Evolutionary conservation across 2,113 vertebrate genomes (phyloP).

Genomic region (Labeo rohita): DNA sequence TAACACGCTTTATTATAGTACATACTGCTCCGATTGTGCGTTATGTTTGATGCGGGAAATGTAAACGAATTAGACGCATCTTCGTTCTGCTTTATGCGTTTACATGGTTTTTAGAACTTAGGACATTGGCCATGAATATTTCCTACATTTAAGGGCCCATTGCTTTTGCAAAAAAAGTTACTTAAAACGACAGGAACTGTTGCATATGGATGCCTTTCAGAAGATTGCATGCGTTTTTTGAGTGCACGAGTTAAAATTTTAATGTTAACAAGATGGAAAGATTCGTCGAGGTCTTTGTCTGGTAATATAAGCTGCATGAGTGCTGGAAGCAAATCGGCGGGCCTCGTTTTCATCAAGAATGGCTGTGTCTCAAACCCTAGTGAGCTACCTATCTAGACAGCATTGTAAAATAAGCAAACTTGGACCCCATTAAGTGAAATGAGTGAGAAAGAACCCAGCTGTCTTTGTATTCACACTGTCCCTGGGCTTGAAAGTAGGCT

Average conservation of each 20-base stretch:
- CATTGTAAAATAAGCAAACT: neutral
- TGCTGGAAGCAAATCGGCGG: conserved; percentile 2
- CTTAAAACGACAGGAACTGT: conserved; percentile 9
- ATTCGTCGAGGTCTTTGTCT: conserved; percentile 41
- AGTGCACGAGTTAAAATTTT: neutral
- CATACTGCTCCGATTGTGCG: conserved; percentile 26
- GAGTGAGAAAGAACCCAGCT: neutral
- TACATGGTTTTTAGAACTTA: neutral
- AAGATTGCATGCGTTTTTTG: neutral
- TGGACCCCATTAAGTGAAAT: neutral
- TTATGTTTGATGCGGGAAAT: neutral
- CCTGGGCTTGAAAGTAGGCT: neutral
- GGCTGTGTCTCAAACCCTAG: neutral
- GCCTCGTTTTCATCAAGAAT: conserved; percentile 32
- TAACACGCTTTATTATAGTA: conserved; percentile 57
- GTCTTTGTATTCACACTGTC: neutral
- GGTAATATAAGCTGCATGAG: neutral
- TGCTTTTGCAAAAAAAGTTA: conserved; percentile 31
- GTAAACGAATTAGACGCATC: neutral
- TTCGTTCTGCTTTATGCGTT: neutral
- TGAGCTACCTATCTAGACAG: neutral
- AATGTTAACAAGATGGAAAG: neutral
- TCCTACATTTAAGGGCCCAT: neutral
- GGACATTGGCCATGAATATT: neutral
- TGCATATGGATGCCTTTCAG: neutral